These are phyloP conservation scores for Drosophila conformis DNA, from an alignment of 2,888 invertebrate genomes.

Conservation along the genomic window DNA sequence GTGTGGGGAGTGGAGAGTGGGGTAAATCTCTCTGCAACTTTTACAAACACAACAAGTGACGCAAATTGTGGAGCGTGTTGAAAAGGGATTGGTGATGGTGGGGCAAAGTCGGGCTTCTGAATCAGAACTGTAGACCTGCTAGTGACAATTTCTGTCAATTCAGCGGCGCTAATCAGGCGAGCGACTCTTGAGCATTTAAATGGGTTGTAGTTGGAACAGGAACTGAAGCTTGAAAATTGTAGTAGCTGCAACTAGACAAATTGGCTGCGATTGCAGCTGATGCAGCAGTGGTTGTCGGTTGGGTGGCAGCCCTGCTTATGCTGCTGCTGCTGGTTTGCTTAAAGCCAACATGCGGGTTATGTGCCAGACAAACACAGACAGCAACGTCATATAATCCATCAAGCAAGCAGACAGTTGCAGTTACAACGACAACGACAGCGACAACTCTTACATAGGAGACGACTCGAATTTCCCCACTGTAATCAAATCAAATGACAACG, in stretches of 20 bases:
- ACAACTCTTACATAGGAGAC: slow-evolving; percentile 30
- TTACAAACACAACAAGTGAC: slow-evolving; percentile 66
- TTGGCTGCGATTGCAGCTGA: slow-evolving; percentile 64
- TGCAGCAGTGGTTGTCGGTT: slow-evolving; percentile 5
- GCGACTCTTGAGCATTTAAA: slow-evolving; percentile 62
- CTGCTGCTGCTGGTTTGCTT: slow-evolving; percentile 34
- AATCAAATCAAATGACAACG: slow-evolving; percentile 75
- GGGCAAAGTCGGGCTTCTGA: not conserved
- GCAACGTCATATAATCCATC: slow-evolving; percentile 71
- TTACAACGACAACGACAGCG: slow-evolving; percentile 21
- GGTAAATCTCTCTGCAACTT: slow-evolving; percentile 37
- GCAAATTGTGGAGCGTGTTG: slow-evolving; percentile 60
- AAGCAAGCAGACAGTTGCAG: slow-evolving; percentile 65
- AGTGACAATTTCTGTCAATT: slow-evolving; percentile 77
- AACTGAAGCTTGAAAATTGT: not conserved
- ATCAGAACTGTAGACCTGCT: slow-evolving; percentile 21
- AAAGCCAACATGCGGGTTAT: slow-evolving; percentile 64
- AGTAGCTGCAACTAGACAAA: slow-evolving; percentile 53
- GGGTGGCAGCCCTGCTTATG: not conserved
- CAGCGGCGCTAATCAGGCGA: slow-evolving; percentile 77
- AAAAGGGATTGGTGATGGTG: slow-evolving; percentile 10
- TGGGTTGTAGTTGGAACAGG: slow-evolving; percentile 23
- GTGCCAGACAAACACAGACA: slow-evolving; percentile 28
- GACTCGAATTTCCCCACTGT: slow-evolving; percentile 64
- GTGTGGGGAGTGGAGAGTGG: slow-evolving; percentile 4